These are phyloP conservation scores for Marcusenius ussheri DNA, from an alignment of 2,113 vertebrate species.

Conservation along the genomic window DNA sequence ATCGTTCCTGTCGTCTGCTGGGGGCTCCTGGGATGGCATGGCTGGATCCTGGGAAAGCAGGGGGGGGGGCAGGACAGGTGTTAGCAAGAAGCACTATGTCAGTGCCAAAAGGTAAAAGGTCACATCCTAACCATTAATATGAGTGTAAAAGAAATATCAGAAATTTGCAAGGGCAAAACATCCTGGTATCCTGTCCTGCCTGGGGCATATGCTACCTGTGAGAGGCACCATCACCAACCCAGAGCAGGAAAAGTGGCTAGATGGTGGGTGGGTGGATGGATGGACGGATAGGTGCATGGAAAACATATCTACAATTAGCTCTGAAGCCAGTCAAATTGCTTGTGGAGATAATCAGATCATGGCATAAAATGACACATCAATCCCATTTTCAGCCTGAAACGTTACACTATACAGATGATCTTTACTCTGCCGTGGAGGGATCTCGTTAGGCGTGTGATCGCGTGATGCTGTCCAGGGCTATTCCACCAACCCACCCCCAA, in stretches of 20 bases:
- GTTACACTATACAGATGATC: neutral
- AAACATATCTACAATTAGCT: neutral
- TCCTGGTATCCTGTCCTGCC: neutral
- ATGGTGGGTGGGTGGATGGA: neutral
- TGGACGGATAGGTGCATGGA: no score
- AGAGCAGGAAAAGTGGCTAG: neutral
- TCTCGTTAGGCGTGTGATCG: neutral
- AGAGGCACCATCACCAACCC: neutral
- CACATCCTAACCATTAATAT: neutral
- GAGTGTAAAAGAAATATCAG: neutral
- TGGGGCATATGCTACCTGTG: neutral
- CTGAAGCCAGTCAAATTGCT: neutral
- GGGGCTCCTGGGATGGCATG: slow-evolving; percentile 96
- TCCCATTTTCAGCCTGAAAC: neutral
- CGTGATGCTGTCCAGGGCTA: neutral
- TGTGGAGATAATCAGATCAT: neutral
- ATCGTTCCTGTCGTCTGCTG: slow-evolving; percentile 73
- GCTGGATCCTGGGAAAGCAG: slow-evolving; percentile 78
- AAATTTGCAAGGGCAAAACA: neutral
- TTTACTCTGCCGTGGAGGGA: neutral
- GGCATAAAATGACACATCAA: neutral
- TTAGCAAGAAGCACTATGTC: neutral
- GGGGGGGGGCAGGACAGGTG: neutral
- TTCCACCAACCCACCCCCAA: neutral
- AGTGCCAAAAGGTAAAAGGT: neutral